phyloP scores from a whole-genome alignment of 2,113 vertebrate species.

The Gopherus evgoodei region DNA sequence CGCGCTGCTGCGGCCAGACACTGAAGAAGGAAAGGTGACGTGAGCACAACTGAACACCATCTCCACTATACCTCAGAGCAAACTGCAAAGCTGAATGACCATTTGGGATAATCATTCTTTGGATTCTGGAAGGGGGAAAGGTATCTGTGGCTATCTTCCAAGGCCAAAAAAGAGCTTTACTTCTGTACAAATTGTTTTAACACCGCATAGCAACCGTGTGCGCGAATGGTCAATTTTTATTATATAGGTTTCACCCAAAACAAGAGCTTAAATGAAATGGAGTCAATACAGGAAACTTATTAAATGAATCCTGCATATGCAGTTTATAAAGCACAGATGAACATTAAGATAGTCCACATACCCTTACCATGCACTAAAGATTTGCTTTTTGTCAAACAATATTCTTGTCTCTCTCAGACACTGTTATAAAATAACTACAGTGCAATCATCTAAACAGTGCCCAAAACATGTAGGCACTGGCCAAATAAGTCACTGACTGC shows the following conservation, averaged over 20 bases:
- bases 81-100: rapidly evolving
- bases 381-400: neutral
- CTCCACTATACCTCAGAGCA: neutral
- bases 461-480: neutral
- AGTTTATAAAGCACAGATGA: neutral
- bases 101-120: rapidly evolving
- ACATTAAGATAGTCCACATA: neutral
- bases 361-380: neutral
- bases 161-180: neutral
- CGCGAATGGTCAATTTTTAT: neutral
- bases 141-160: neutral
- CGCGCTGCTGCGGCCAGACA: slow-evolving; percentile 96
- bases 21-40: slow-evolving; percentile 52
- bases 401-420: neutral
- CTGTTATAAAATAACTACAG: neutral
- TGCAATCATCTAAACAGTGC: neutral
- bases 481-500: neutral
- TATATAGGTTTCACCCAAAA: neutral
- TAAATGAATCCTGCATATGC: neutral
- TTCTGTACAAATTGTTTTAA: neutral
- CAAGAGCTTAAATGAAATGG: neutral
- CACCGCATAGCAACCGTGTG: neutral
- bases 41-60: neutral
- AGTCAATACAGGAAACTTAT: neutral
- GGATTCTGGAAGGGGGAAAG: neutral